These are phyloP conservation scores for Aurelia coerulea DNA, from an alignment of 30 jellyfish, hydroid and myxozoan genomes.

Conservation along the genomic window DNA sequence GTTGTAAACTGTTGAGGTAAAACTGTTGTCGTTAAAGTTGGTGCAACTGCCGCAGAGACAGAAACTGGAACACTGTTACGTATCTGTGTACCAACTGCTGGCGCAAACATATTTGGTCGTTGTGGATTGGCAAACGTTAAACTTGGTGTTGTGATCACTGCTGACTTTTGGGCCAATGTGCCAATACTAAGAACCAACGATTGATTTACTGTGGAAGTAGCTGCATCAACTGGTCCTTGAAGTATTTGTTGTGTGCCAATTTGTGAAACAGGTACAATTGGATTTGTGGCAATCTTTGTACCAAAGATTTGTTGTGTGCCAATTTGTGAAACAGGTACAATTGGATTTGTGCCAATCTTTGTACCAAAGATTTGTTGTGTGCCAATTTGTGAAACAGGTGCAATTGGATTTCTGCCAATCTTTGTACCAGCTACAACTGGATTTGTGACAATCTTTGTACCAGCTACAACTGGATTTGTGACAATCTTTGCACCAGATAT, in stretches of 20 bases:
- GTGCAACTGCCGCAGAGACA: background rate
- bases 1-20: background rate
- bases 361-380: background rate
- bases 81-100: too few species aligned
- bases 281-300: background rate
- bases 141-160: background rate
- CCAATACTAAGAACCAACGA: too few species aligned
- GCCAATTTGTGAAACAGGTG: background rate
- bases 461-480: background rate
- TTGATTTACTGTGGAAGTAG: background rate
- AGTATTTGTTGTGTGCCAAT: background rate
- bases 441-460: background rate
- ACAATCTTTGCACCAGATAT: background rate
- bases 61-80: too few species aligned
- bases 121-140: background rate
- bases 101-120: background rate
- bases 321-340: background rate
- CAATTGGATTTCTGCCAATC: background rate
- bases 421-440: background rate
- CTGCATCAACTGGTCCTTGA: background rate
- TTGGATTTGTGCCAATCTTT: background rate
- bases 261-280: background rate
- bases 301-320: background rate
- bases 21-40: background rate
- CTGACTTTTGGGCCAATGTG: background rate